These are phyloP conservation scores for Sarcophaga caerulescens DNA, from an alignment of 2,888 invertebrate genomes.

Conservation along the genomic window DNA sequence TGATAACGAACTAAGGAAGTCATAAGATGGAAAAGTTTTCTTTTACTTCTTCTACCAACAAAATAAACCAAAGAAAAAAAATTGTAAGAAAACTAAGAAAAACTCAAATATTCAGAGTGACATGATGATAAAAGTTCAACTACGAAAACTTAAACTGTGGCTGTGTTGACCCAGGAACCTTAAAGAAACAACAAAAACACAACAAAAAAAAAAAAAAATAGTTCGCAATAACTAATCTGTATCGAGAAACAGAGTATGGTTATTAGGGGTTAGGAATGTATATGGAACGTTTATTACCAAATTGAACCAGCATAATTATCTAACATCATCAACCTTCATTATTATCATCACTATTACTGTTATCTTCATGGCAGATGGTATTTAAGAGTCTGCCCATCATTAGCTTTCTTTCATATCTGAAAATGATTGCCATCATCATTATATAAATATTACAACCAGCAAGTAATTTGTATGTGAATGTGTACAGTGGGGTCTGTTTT, in stretches of 20 bases:
- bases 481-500: not conserved
- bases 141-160: constrained; percentile 18
- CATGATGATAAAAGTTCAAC: not conserved
- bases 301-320: constrained; percentile 1
- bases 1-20: not conserved
- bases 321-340: constrained; percentile 8
- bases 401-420: not conserved
- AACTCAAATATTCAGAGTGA: not conserved
- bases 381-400: constrained; percentile 18
- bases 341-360: constrained; percentile 14
- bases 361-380: not conserved
- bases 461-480: not conserved
- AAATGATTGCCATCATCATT: constrained; percentile 29
- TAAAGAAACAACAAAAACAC: not conserved
- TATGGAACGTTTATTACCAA: not conserved
- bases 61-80: not conserved
- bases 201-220: too few species aligned
- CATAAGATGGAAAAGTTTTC: not conserved
- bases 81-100: not conserved
- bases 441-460: not conserved
- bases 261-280: too few species aligned
- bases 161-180: not conserved
- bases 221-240: too few species aligned
- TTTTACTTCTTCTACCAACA: not conserved
- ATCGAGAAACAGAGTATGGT: too few species aligned